Conservation (phyloP, 2,797 vertebrate species). For the Rhinophrynus dorsalis region DNA sequence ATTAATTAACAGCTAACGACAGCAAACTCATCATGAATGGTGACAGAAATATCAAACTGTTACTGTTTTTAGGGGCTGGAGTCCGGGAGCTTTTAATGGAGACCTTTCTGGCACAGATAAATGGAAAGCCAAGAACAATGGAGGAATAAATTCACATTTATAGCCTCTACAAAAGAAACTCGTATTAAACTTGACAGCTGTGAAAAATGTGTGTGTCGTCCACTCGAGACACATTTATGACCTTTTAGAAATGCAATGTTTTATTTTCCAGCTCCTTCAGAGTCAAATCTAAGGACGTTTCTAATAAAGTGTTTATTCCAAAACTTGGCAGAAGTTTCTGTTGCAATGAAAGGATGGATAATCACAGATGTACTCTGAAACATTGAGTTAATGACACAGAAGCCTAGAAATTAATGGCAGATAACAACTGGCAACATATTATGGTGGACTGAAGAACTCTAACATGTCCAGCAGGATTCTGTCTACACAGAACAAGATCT, state of each 20-base stretch:
- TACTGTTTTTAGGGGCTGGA: conserved; percentile 31
- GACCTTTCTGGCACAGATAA: conserved; percentile 45
- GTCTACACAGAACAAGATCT: no score
- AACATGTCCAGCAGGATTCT: no score
- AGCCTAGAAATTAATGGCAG: no score
- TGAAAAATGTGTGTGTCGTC: conserved; percentile 46
- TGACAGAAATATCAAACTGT: conserved; percentile 41
- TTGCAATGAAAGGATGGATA: background rate
- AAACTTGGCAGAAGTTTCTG: background rate
- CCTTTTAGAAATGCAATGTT: conserved; percentile 41
- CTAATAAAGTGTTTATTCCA: conserved; percentile 24
- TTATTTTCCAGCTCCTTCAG: conserved; percentile 29
- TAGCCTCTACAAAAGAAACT: conserved; percentile 32
- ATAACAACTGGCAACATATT: background rate
- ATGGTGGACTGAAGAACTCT: no score
- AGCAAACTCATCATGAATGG: conserved; percentile 39
- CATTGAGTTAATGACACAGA: background rate
- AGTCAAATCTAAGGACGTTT: conserved; percentile 34
- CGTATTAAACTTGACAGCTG: conserved; percentile 40
- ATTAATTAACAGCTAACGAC: conserved; percentile 50
- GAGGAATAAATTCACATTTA: conserved; percentile 46
- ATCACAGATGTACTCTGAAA: background rate
- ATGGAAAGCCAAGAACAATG: conserved; percentile 41
- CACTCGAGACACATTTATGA: conserved; percentile 35
- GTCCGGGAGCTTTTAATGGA: conserved; percentile 43